A percentile compares a stretch with the other conserved stretches of the same genome.
Conservation (phyloP, 2,113 vertebrate genomes). For the Pipra filicauda region DNA sequence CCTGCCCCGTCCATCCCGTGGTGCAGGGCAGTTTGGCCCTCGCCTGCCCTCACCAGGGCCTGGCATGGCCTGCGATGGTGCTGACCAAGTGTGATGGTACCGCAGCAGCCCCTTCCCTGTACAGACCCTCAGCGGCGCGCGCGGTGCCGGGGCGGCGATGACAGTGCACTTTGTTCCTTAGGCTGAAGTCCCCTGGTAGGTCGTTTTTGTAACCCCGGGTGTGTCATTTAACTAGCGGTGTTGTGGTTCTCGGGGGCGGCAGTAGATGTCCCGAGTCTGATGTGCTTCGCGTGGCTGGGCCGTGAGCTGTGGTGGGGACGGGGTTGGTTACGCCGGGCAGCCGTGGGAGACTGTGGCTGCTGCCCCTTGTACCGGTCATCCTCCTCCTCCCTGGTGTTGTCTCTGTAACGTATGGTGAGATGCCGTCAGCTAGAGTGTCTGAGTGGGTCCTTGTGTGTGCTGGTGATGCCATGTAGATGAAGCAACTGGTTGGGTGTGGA, state of each 20-base stretch:
- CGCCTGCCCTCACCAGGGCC: neutral
- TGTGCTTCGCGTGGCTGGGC: slow-evolving; percentile 66
- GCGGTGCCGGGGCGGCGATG: neutral
- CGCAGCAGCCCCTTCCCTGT: neutral
- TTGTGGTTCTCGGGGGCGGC: slow-evolving; percentile 66
- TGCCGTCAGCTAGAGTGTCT: slow-evolving; percentile 82
- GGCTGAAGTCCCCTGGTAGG: slow-evolving; percentile 62
- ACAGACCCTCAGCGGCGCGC: neutral
- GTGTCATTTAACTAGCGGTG: slow-evolving; percentile 57
- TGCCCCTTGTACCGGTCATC: slow-evolving; percentile 55
- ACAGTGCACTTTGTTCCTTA: slow-evolving; percentile 58
- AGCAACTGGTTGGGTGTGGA: slow-evolving; percentile 86
- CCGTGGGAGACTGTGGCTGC: slow-evolving; percentile 44
- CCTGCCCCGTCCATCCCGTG: rapidly evolving
- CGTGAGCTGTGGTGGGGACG: neutral
- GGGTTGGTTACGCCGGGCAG: slow-evolving; percentile 14
- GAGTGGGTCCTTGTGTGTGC: slow-evolving; percentile 81
- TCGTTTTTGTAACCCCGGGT: slow-evolving; percentile 33
- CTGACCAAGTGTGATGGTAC: neutral
- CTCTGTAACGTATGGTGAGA: slow-evolving; percentile 81
- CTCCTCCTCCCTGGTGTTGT: slow-evolving; percentile 69
- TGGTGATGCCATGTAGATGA: slow-evolving; percentile 79
- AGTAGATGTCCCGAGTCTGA: slow-evolving; percentile 56
- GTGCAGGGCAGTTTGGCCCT: neutral
- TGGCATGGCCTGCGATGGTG: neutral